These are phyloP conservation scores for Lichenostomus cassidix DNA, from an alignment of 2,113 vertebrate species.

Conservation along the genomic window DNA sequence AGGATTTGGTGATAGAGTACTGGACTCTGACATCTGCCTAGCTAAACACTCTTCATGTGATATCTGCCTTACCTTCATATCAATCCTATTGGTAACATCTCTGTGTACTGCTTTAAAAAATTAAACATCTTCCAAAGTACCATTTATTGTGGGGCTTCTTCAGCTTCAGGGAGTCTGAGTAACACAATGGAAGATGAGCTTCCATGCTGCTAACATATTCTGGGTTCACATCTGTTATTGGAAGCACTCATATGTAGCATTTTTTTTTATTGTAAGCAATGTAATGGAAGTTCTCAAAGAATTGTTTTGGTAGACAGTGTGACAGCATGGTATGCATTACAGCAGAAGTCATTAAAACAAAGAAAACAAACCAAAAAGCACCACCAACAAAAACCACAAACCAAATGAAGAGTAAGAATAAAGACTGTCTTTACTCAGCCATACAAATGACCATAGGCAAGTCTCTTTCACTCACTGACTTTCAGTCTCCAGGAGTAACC, in stretches of 20 bases:
- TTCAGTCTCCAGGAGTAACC: background rate
- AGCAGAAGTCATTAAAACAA: background rate
- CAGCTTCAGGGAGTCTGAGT: background rate
- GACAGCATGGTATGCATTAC: background rate
- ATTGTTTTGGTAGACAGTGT: background rate
- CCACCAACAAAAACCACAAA: background rate
- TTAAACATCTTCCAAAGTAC: background rate
- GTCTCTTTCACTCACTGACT: background rate
- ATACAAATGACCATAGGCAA: background rate
- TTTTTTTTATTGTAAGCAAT: background rate
- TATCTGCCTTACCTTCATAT: background rate
- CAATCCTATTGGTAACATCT: background rate
- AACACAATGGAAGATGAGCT: background rate
- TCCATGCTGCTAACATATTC: background rate
- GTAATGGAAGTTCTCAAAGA: background rate
- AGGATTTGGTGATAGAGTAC: no score
- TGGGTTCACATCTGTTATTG: background rate
- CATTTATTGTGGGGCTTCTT: background rate
- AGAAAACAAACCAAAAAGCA: background rate
- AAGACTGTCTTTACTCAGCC: background rate
- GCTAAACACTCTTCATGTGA: no score
- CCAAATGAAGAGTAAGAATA: background rate
- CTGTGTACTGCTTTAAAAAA: background rate
- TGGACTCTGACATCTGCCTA: background rate
- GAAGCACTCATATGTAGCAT: background rate